phyloP scores from a whole-genome alignment of 2,888 invertebrate species.

The Lasius fuliginosus region DNA sequence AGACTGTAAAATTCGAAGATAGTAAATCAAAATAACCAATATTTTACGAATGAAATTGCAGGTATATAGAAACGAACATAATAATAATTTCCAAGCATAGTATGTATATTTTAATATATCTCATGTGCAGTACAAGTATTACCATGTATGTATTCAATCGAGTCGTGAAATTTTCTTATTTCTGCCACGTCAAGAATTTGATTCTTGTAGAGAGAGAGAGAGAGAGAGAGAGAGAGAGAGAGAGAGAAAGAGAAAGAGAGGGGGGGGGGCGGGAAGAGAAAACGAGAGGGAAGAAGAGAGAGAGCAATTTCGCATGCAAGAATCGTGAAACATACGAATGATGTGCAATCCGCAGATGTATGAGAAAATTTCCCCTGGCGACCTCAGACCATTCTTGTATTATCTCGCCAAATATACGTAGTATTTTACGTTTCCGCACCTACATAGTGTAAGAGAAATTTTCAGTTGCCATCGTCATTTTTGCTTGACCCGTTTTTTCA shows the following conservation, averaged over 20 bases:
- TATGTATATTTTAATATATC: neutral
- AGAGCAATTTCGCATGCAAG: constrained; percentile 24
- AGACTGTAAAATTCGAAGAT: neutral
- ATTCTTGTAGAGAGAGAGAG: constrained; percentile 16
- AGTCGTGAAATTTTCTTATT: constrained; percentile 15
- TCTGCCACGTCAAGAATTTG: constrained; percentile 33
- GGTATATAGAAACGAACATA: neutral
- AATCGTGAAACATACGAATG: constrained; percentile 46
- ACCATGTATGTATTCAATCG: constrained; percentile 44
- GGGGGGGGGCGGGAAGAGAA: no score
- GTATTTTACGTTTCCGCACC: constrained; percentile 18
- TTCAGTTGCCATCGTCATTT: neutral
- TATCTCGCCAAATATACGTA: constrained; percentile 42
- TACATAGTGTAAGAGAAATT: neutral
- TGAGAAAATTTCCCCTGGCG: constrained; percentile 53
- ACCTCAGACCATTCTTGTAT: constrained; percentile 23
- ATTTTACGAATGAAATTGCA: neutral
- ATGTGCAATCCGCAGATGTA: constrained; percentile 37
- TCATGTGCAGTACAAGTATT: neutral
- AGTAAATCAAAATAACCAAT: constrained; percentile 12
- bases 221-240: neutral
- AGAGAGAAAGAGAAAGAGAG: no score
- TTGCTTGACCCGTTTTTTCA: constrained; percentile 1
- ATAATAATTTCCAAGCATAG: constrained; percentile 12
- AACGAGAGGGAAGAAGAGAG: neutral